Evolutionary conservation across 2,113 vertebrate genomes (phyloP).

Genomic region (Nothobranchius kuhntae): DNA sequence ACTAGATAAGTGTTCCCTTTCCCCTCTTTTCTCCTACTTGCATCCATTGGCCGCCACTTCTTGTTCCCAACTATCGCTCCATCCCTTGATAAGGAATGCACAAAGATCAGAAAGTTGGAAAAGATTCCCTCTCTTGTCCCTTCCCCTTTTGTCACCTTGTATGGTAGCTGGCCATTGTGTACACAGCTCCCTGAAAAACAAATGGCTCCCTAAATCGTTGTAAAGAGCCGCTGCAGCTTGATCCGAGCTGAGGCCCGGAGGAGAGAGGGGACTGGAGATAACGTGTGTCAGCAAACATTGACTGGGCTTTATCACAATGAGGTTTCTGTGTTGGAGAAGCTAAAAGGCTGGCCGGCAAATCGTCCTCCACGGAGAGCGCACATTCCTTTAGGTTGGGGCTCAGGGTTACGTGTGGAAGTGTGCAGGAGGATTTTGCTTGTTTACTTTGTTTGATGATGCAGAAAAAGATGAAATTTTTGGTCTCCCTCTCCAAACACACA

Average conservation of each 20-base stretch:
- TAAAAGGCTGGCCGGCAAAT: conserved; percentile 65
- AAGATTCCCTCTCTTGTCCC: conserved; percentile 34
- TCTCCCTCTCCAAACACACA: no score
- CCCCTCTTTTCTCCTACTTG: conserved; percentile 42
- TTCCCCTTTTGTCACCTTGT: conserved; percentile 24
- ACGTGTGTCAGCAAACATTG: conserved; percentile 78
- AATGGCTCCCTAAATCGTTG: conserved; percentile 71
- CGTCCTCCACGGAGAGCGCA: conserved; percentile 61
- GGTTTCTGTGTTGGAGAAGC: conserved; percentile 68
- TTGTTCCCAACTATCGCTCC: conserved; percentile 65
- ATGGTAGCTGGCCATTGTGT: conserved; percentile 66
- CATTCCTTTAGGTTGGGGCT: conserved; percentile 75
- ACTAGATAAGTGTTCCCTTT: conserved; percentile 70
- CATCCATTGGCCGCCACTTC: conserved; percentile 57
- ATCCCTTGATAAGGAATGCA: conserved; percentile 63
- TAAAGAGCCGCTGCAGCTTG: conserved; percentile 67
- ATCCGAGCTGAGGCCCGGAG: conserved; percentile 48
- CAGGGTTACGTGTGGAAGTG: conserved; percentile 45
- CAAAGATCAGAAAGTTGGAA: conserved; percentile 54
- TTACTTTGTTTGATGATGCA: conserved; percentile 45
- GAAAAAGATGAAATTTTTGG: conserved; percentile 47
- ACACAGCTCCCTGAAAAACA: conserved; percentile 73
- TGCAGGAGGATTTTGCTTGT: conserved; percentile 37
- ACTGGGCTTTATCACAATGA: conserved; percentile 77
- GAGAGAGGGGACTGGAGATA: conserved; percentile 66